Base-by-base conservation (phyloP, 1,140 invertebrate genomes). In the Drosophila ogumai region DNA sequence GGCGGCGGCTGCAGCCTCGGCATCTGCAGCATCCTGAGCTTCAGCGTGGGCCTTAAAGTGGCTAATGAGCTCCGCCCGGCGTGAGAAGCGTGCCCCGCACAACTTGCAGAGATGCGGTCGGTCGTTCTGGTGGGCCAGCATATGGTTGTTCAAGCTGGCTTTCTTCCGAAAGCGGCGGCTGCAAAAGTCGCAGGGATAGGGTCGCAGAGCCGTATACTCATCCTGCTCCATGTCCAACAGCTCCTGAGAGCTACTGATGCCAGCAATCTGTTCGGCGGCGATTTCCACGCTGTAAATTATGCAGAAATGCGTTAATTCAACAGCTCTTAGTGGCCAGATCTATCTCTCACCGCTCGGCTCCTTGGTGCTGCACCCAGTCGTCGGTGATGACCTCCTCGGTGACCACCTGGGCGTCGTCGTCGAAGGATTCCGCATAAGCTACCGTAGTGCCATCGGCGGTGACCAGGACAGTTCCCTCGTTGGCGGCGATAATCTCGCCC, bases 151-250 rank as follows among this genome's bases (percentile, higher is more conserved):
- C 1, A 97, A 93, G 64, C 96, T 96, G 13, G 95, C 95, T 87
- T 97, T 97, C 86, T 97, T 97, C 6, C 96, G 94, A 84, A 97
- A 97, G 49, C 96, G 94, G 9, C 96, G 94, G 49, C 96, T 96
- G 82, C 96, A 97, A 90, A 97, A 97, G 85, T 97, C 96, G 82
- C 96, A 97, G 0, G 96, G 96, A 93, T 96, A 97, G 0, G 96
- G 96, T n/a, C 96, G 94, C 71, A 95, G 94, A 3, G 95, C 95
- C 32, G 96, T 96, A 82, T 97, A 97, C 66, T 96, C 95, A 92
- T 97, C 96, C 93, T 97, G 96, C 90, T 96, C 96, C 54, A 96
- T 96, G 17, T 96, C 96, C 73, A 97, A 92, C 75, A 93, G 81
- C 93, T 96, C 93, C 92, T 95, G 91, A 61, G 94, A 93, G 67